Evolutionary conservation across 2,113 vertebrate species (phyloP).

Genomic region (Corythornis madagascariensis): DNA sequence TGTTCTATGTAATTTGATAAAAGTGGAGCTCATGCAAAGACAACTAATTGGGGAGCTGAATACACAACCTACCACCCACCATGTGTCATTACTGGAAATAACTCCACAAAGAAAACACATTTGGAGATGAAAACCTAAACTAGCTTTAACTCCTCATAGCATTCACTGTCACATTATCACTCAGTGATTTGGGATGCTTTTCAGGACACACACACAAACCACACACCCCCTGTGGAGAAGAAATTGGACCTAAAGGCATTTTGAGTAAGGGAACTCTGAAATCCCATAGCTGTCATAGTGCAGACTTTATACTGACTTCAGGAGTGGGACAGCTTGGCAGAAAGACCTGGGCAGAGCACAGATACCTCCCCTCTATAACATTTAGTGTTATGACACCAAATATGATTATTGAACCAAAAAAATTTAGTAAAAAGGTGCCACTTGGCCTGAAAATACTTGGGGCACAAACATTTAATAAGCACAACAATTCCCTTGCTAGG

Average conservation of each 20-base stretch:
- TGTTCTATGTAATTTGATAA: slow-evolving; percentile 44
- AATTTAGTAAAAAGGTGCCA: background rate
- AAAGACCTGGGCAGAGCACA: background rate
- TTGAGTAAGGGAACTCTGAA: background rate
- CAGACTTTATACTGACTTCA: background rate
- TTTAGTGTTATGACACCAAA: background rate
- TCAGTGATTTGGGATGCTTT: background rate
- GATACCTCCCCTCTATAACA: background rate
- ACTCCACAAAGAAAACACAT: slow-evolving; percentile 38
- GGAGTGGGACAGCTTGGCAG: background rate
- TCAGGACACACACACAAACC: background rate
- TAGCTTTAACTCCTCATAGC: background rate
- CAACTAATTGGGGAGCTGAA: slow-evolving; percentile 30
- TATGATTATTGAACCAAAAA: background rate
- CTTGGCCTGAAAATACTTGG: background rate
- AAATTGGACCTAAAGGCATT: background rate
- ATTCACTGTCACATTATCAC: background rate
- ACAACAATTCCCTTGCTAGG: background rate
- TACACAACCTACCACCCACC: slow-evolving; percentile 40
- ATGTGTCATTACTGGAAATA: slow-evolving; percentile 43
- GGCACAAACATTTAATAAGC: background rate
- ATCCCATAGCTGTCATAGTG: background rate
- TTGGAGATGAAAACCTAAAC: background rate
- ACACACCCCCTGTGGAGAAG: background rate
- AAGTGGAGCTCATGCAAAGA: slow-evolving; percentile 34